Base-by-base conservation (phyloP, 2,888 invertebrate genomes). In the Merodon equestris region DNA sequence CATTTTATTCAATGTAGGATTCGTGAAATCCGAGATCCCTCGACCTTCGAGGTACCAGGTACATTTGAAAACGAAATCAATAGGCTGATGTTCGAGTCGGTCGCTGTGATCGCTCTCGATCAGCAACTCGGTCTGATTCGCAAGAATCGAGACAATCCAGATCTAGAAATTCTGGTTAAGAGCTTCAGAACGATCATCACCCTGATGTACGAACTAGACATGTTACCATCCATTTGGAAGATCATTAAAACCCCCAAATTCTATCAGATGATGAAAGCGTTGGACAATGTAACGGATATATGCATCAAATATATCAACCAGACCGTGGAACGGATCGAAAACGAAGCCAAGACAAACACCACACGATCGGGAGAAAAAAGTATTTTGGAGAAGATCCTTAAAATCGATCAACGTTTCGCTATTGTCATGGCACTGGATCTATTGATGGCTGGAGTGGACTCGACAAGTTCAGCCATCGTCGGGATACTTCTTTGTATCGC, bases 381-480 rank as follows among this genome's bases (percentile, higher is more conserved):
- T 84, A 90, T 94, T 3, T 88, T 94, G 45, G 92, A 94, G 85
- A 92, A 91, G 83, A 85, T 94, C 12, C 85, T 93, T 19, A 90
- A 90, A 48, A 90, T 91, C 15, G 92, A 93, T 82, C 90, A 91
- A 81, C 90, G 90, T 84, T 90, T 93, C 7, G 94, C 93, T 0
- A 85, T 91, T 5, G 90, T 92, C 77, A 94, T 94, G 93, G 92
- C 92, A 1, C 90, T 92, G 84, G 94, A 94, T 85, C 92, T 94
- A 92, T 83, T 94, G 7, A 88, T 92, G 73, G 93, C 93, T 50
- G 94, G 94, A 64, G 91, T 94, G 17, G 94, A 94, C 84, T 94
- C 94, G 85, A 81, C 75, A 42, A 83, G 84, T 1, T 91, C 91
- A 48, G 90, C 91, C 1, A 86, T 91, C 1, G 89, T 90, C 1